These are phyloP conservation scores for Nomada fabriciana DNA, from an alignment of 2,888 invertebrate species.

Conservation along the genomic window DNA sequence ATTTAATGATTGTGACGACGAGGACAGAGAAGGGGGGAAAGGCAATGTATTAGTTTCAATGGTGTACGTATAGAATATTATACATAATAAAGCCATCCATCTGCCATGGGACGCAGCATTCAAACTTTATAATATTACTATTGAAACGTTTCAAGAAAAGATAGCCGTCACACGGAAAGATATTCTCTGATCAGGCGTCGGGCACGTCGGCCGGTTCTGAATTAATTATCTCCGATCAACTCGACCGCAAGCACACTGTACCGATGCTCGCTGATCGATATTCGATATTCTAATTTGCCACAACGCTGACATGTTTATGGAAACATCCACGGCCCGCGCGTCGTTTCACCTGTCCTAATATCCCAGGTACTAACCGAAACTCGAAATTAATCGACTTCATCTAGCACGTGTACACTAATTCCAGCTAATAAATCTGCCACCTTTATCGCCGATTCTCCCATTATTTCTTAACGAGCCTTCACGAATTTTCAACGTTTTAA, in stretches of 20 bases:
- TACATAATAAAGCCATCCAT: no score
- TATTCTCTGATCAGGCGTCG: constrained; percentile 8
- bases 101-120: no score
- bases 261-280: constrained; percentile 58
- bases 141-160: background rate
- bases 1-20: no score
- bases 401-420: background rate
- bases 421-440: background rate
- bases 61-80: no score
- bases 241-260: constrained; percentile 33
- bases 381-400: constrained; percentile 47
- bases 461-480: background rate
- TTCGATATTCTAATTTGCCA: constrained; percentile 63
- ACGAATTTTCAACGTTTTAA: background rate
- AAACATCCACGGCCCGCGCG: constrained; percentile 52
- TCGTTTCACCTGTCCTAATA: constrained; percentile 35
- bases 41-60: no score
- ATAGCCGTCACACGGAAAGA: background rate
- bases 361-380: constrained; percentile 22
- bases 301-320: constrained; percentile 61
- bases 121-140: background rate
- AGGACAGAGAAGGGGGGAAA: no score
- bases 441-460: background rate
- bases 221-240: constrained; percentile 53
- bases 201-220: constrained; percentile 40